A percentile compares a stretch with the other conserved stretches of the same genome.
Evolutionary conservation across 2,888 invertebrate species (phyloP).

Genomic region (Quadroppia sp.): DNA sequence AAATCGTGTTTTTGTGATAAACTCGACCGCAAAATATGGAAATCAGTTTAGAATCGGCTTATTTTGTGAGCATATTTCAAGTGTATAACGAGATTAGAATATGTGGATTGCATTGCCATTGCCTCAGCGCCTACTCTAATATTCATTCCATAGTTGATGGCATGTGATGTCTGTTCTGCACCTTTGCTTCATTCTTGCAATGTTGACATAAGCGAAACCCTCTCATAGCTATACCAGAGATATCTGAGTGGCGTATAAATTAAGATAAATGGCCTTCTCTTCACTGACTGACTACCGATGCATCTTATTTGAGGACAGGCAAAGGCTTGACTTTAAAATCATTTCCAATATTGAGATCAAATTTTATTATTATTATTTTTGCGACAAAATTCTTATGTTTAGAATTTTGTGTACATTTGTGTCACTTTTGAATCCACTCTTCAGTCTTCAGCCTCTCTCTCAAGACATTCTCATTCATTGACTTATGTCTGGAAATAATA

Average conservation of each 20-base stretch:
- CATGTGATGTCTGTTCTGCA: conserved; percentile 15
- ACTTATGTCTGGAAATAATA: too few relatives aligned
- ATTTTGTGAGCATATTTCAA: conserved; percentile 25
- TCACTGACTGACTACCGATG: background rate
- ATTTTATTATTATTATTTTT: conserved; percentile 19
- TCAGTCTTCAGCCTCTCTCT: too few relatives aligned
- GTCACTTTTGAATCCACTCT: background rate
- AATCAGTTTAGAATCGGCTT: conserved; percentile 21
- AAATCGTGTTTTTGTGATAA: conserved; percentile 3
- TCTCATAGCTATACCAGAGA: background rate
- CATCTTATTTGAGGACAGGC: conserved; percentile 16
- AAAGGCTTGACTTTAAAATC: conserved; percentile 20
- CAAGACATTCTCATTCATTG: too few relatives aligned
- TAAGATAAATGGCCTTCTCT: conserved; percentile 22
- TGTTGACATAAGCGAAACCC: conserved; percentile 16
- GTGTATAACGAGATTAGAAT: conserved; percentile 27
- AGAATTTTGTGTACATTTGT: background rate
- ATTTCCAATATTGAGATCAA: conserved; percentile 3
- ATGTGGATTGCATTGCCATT: conserved; percentile 1
- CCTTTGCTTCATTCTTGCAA: conserved; percentile 2
- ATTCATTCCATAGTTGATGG: conserved; percentile 27
- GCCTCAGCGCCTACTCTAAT: conserved; percentile 11
- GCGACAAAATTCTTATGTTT: background rate
- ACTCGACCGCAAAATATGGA: conserved; percentile 12
- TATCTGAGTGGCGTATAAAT: conserved; percentile 29